Evolutionary conservation across 2,113 vertebrate species (phyloP).

Genomic region (Cyprinus carpio): DNA sequence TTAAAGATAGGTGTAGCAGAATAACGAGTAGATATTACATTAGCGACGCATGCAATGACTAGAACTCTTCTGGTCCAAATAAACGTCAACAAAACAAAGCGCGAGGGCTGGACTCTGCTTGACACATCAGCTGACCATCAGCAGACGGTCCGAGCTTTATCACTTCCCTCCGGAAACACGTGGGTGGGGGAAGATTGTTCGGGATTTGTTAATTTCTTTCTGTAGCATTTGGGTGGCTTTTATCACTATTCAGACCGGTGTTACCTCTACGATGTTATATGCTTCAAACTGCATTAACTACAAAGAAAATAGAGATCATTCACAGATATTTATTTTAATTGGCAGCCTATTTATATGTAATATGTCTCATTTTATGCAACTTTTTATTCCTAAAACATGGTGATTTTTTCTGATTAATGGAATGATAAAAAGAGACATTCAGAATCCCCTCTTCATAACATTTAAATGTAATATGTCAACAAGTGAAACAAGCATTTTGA

Average conservation of each 20-base stretch:
- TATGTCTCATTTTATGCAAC: too few relatives aligned
- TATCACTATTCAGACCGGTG: too few relatives aligned
- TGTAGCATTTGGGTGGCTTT: too few relatives aligned
- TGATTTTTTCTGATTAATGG: background rate
- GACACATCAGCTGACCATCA: conserved; percentile 52
- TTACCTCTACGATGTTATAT: too few relatives aligned
- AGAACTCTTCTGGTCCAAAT: background rate
- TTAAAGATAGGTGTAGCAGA: background rate
- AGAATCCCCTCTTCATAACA: background rate
- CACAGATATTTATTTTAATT: background rate
- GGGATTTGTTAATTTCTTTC: too few relatives aligned
- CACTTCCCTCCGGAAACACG: conserved; percentile 41
- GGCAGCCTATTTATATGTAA: too few relatives aligned
- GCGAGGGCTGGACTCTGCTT: background rate
- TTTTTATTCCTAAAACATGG: background rate
- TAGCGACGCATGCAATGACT: background rate
- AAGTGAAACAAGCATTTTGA: too few relatives aligned
- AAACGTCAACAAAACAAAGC: background rate
- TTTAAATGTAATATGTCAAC: background rate
- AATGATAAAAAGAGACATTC: background rate
- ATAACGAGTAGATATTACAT: background rate
- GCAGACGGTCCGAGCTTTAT: background rate
- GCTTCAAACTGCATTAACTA: background rate
- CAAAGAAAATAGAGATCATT: background rate
- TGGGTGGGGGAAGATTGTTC: too few relatives aligned